Percentiles rank a stretch among this genome's conserved stretches.
phyloP scores from a whole-genome alignment of 37 sponge, comb jelly and placozoan species.

The Agelas oroides region DNA sequence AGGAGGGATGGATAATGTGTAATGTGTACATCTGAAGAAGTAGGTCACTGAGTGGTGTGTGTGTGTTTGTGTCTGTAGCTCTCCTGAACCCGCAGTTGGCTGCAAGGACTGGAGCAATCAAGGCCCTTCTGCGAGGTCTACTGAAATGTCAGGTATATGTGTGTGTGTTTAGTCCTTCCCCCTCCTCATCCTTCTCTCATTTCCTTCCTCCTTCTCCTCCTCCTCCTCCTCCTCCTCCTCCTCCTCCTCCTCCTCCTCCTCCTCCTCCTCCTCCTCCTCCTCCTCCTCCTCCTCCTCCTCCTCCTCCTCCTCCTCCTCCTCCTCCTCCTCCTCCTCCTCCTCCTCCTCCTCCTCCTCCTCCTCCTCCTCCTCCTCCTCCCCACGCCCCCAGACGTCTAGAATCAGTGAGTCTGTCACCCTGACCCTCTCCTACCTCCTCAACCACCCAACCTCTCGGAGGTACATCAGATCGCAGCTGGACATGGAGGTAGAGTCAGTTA shows the following conservation, averaged over 20 bases:
- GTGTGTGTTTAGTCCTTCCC: neutral
- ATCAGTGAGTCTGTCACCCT: constrained; percentile 66
- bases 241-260: constrained; percentile 1
- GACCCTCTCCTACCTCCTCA: constrained; percentile 62
- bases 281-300: constrained; percentile 16
- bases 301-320: neutral
- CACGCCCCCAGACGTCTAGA: constrained; percentile 3
- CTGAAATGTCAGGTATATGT: constrained; percentile 64
- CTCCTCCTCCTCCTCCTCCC: neutral
- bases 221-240: constrained; percentile 13
- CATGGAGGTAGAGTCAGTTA: constrained; percentile 73
- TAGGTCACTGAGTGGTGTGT: no score
- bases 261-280: neutral
- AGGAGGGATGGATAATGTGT: no score
- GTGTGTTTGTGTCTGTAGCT: constrained; percentile 22
- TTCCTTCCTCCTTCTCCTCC: neutral
- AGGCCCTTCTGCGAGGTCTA: constrained; percentile 52
- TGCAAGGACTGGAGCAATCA: constrained; percentile 27
- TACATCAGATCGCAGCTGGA: constrained; percentile 69
- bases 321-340: neutral
- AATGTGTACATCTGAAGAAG: no score
- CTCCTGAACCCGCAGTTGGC: constrained; percentile 51
- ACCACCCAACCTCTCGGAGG: constrained; percentile 53
- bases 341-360: constrained; percentile 13
- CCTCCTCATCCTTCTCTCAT: no score